Conservation (phyloP, 2,113 vertebrate genomes). For the Struthidea cinerea region DNA sequence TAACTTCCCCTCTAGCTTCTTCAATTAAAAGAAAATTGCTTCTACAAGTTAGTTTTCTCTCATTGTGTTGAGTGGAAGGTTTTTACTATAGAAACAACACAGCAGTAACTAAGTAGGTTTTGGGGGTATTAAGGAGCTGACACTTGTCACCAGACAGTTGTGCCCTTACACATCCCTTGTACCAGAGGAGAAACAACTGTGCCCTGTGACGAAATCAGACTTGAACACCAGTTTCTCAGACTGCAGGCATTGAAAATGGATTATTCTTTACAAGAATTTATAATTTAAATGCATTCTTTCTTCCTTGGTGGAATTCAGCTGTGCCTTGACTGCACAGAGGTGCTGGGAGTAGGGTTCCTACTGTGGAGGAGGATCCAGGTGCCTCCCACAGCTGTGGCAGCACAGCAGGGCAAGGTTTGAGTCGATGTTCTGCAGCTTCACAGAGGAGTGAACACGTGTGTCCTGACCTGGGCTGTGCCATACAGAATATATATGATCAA, state of each 20-base stretch:
- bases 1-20: background rate
- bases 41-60: background rate
- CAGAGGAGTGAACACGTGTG: fast-evolving
- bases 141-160: no score
- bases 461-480: background rate
- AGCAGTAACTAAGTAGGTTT: background rate
- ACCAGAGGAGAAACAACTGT: background rate
- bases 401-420: fast-evolving
- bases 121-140: background rate
- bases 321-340: background rate
- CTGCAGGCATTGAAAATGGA: background rate
- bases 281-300: background rate
- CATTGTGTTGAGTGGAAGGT: background rate
- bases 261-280: background rate
- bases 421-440: fast-evolving
- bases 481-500: fast-evolving
- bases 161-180: background rate
- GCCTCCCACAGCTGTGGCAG: background rate
- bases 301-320: background rate
- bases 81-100: background rate
- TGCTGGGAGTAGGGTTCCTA: background rate
- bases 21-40: background rate
- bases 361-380: no score
- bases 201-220: background rate
- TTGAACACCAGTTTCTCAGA: background rate